Conservation (phyloP, 2,113 vertebrate species). For the Pelmatolapia mariae region DNA sequence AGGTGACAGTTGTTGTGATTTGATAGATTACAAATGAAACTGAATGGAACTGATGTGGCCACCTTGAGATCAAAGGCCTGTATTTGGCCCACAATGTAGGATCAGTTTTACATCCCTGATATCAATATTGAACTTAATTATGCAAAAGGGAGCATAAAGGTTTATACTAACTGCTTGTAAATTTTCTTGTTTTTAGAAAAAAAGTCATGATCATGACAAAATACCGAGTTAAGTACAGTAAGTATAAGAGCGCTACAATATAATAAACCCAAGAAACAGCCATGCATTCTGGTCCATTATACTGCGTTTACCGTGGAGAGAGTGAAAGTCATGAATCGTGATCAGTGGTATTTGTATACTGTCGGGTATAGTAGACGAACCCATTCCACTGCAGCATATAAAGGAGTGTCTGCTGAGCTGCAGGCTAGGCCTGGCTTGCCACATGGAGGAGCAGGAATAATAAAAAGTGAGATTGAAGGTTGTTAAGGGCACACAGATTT, state of each 20-base stretch:
- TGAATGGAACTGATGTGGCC: background rate
- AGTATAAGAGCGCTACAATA: background rate
- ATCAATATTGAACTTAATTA: background rate
- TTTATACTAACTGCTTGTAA: background rate
- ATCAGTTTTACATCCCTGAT: background rate
- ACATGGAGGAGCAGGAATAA: slow-evolving; percentile 32
- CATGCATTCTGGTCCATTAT: background rate
- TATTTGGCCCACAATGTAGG: background rate
- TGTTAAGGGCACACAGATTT: background rate
- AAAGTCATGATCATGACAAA: background rate
- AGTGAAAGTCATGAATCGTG: background rate
- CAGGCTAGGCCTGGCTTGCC: background rate
- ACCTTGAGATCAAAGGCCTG: background rate
- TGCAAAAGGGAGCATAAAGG: background rate
- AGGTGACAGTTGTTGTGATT: background rate
- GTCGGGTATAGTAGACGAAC: background rate
- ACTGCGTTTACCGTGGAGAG: background rate
- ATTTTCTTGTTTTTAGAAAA: background rate
- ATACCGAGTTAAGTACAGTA: background rate
- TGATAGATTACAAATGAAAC: background rate
- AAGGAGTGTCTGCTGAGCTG: background rate
- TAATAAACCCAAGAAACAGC: background rate
- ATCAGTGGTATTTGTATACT: background rate
- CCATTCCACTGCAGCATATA: background rate
- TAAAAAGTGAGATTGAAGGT: background rate